A percentile compares a stretch with the other conserved stretches of the same genome.
These are phyloP conservation scores for Temnothorax longispinosus DNA, from an alignment of 1,140 invertebrate species.

Conservation along the genomic window DNA sequence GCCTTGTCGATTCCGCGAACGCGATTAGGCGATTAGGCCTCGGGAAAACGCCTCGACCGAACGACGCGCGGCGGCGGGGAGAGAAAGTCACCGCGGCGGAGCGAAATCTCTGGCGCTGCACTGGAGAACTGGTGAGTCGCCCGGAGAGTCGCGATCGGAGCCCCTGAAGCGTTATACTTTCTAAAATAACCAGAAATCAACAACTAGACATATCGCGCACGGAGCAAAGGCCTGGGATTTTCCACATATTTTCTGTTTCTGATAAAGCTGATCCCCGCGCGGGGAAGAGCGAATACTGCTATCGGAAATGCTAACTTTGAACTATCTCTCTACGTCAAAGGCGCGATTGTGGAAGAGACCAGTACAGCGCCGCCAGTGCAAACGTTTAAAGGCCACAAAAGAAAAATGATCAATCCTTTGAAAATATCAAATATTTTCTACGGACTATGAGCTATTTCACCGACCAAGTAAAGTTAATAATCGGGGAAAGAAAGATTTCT, in stretches of 20 bases:
- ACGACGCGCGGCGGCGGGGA: no score
- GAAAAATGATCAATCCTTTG: not conserved
- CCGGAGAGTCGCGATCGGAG: no score
- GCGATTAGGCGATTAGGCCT: constrained; percentile 26
- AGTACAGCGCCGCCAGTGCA: not conserved
- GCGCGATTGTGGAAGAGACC: not conserved
- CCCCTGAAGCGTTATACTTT: not conserved
- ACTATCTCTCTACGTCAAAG: not conserved
- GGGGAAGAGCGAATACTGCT: no score
- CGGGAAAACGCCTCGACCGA: not conserved
- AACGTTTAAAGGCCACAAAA: not conserved
- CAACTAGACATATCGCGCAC: no score
- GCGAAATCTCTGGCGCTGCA: not conserved
- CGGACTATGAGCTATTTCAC: not conserved
- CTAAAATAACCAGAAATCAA: not conserved
- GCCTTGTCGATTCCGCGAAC: constrained; percentile 45
- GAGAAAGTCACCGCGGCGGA: not conserved
- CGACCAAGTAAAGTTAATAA: constrained; percentile 2
- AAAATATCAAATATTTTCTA: constrained; percentile 21
- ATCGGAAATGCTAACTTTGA: not conserved
- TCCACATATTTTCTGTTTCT: not conserved
- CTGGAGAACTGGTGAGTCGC: not conserved
- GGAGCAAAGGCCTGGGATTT: no score
- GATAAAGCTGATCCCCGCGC: not conserved
- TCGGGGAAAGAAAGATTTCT: not conserved